Conservation (phyloP, 1,140 invertebrate genomes). For the Lepeophtheirus salmonis region DNA sequence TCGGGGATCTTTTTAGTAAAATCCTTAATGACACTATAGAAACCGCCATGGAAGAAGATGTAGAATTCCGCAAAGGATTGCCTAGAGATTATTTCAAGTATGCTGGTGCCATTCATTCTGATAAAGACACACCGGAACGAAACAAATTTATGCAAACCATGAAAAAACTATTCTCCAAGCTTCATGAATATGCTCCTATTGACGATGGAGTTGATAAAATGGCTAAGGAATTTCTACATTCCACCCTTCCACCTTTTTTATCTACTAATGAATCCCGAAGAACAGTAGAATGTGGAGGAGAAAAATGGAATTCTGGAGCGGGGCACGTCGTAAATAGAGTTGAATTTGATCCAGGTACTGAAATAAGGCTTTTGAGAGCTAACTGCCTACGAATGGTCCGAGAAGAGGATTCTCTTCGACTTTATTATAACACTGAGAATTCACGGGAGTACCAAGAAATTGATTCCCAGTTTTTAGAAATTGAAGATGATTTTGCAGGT, state of each 20-base stretch:
- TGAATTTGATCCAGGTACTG: constrained; percentile 34
- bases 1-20: constrained; percentile 66
- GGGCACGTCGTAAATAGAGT: constrained; percentile 23
- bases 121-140: constrained; percentile 28
- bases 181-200: constrained; percentile 45
- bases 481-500: constrained; percentile 40
- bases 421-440: constrained; percentile 68
- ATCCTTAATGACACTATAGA: constrained; percentile 54
- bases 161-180: constrained; percentile 38
- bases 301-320: constrained; percentile 40
- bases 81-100: constrained; percentile 53
- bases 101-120: constrained; percentile 45
- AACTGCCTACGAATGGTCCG: constrained; percentile 47
- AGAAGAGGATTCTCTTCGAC: constrained; percentile 35
- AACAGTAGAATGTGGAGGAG: constrained; percentile 46
- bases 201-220: constrained; percentile 68
- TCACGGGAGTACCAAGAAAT: constrained; percentile 53
- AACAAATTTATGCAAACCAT: constrained; percentile 34
- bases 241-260: constrained; percentile 64
- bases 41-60: constrained; percentile 44
- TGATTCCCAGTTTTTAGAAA: constrained; percentile 54
- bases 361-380: constrained; percentile 45
- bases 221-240: constrained; percentile 58
- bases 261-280: constrained; percentile 39
- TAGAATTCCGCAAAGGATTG: constrained; percentile 53